A percentile compares a stretch with the other conserved stretches of the same genome.
phyloP scores from a whole-genome alignment of 2,797 vertebrate genomes.

The Lacerta viridis region DNA sequence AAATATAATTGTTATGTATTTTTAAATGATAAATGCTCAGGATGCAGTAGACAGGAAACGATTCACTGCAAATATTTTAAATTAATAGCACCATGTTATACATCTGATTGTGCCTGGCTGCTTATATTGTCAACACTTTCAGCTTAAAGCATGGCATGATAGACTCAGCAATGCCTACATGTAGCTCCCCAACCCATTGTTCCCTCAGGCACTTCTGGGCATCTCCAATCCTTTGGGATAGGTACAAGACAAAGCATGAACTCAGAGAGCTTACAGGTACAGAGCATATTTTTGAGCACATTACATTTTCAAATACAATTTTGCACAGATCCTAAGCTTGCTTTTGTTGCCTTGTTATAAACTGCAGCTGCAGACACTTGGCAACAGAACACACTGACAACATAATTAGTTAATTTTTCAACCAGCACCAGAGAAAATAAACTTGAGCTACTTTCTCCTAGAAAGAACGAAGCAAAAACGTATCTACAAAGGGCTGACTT shows the following conservation, averaged over 20 bases:
- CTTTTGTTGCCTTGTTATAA: slow-evolving; percentile 15
- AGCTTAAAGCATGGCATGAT: slow-evolving; percentile 32
- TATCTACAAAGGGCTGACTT: slow-evolving; percentile 43
- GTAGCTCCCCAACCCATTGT: slow-evolving; percentile 34
- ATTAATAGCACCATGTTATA: slow-evolving; percentile 42
- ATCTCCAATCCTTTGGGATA: slow-evolving; percentile 56
- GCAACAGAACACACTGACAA: background rate
- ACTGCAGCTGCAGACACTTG: slow-evolving; percentile 41
- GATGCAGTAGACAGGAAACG: slow-evolving; percentile 34
- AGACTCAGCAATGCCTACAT: slow-evolving; percentile 5
- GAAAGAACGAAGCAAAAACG: slow-evolving; percentile 27
- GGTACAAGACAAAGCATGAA: slow-evolving; percentile 29
- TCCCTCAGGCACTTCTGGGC: slow-evolving; percentile 56
- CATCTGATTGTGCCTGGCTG: slow-evolving; percentile 35
- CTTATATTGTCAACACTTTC: slow-evolving; percentile 35
- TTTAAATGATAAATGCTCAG: slow-evolving; percentile 57
- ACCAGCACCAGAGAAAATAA: slow-evolving; percentile 57
- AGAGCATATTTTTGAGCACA: slow-evolving; percentile 33
- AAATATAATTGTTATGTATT: background rate
- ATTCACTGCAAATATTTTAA: slow-evolving; percentile 54
- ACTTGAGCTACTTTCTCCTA: slow-evolving; percentile 35
- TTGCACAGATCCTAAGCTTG: slow-evolving; percentile 32
- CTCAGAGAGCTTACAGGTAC: slow-evolving; percentile 45
- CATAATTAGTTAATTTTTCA: slow-evolving; percentile 45
- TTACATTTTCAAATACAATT: slow-evolving; percentile 3